These are phyloP conservation scores for Archips xylosteana DNA, from an alignment of 2,888 invertebrate genomes.

Conservation along the genomic window DNA sequence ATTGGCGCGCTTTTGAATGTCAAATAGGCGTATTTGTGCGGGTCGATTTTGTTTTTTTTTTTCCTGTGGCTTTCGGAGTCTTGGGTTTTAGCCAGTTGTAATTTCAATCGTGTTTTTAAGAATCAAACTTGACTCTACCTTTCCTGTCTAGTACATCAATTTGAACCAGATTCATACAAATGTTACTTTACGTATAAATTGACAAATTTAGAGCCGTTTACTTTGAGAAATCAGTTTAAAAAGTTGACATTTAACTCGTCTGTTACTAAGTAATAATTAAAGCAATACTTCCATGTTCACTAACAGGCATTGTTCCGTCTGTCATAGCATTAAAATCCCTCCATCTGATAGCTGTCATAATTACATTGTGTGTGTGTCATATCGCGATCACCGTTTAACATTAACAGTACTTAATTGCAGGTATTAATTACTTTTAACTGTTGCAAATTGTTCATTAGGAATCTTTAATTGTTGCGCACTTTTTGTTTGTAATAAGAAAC, in stretches of 20 bases:
- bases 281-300: slow-evolving; percentile 12
- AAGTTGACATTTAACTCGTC: neutral
- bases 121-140: neutral
- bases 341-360: slow-evolving; percentile 59
- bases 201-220: too few species aligned
- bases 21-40: slow-evolving; percentile 58
- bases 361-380: slow-evolving; percentile 49
- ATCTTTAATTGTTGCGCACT: slow-evolving; percentile 1
- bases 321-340: slow-evolving; percentile 47
- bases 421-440: slow-evolving; percentile 43
- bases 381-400: slow-evolving; percentile 54
- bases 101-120: neutral
- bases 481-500: neutral
- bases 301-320: neutral
- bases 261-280: too few species aligned
- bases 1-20: slow-evolving; percentile 69
- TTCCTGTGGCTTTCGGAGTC: slow-evolving; percentile 18
- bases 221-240: neutral
- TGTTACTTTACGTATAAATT: too few species aligned
- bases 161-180: too few species aligned
- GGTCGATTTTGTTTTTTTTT: slow-evolving; percentile 45
- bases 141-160: neutral
- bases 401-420: slow-evolving; percentile 52
- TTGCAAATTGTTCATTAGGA: slow-evolving; percentile 29
- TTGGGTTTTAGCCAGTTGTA: neutral